A percentile compares a stretch with the other conserved stretches of the same genome.
phyloP scores from a whole-genome alignment of 2,797 vertebrate species.

The Oophaga sylvatica region DNA sequence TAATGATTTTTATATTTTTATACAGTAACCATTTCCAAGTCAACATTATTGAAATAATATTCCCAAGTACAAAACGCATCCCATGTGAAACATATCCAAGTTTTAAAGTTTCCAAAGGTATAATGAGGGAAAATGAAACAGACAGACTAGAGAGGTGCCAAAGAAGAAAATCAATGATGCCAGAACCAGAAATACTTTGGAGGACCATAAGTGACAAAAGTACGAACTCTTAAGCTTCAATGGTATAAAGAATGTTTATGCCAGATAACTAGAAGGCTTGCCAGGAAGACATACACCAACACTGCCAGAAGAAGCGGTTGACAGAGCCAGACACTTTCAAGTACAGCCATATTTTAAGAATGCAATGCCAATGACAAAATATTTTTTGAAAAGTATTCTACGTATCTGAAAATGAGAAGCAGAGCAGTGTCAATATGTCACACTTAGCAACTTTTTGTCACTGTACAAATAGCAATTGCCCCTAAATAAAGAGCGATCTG shows the following conservation, averaged over 20 bases:
- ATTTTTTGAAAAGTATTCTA: not conserved
- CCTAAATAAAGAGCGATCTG: not conserved
- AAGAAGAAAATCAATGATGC: conserved; percentile 26
- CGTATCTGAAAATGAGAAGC: not conserved
- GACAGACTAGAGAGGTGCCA: conserved; percentile 31
- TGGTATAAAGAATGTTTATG: conserved; percentile 37
- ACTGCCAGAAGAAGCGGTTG: conserved; percentile 32
- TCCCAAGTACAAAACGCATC: not conserved
- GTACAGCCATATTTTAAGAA: conserved; percentile 22
- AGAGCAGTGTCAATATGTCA: not conserved
- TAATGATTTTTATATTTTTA: conserved; percentile 11
- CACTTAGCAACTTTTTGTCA: not conserved
- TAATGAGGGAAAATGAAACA: conserved; percentile 28
- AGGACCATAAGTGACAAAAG: conserved; percentile 39
- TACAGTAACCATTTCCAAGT: not conserved
- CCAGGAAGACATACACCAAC: conserved; percentile 32
- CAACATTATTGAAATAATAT: conserved; percentile 23
- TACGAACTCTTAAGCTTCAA: conserved; percentile 10
- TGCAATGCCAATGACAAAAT: conserved; percentile 22
- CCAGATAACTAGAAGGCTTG: conserved; percentile 24
- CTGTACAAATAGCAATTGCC: not conserved
- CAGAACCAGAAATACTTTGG: conserved; percentile 32
- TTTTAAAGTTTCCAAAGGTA: conserved; percentile 41
- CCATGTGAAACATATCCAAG: conserved; percentile 8
- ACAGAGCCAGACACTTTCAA: conserved; percentile 18